phyloP scores from a whole-genome alignment of 2,888 invertebrate species.

The Polydrusus pterygomalis region DNA sequence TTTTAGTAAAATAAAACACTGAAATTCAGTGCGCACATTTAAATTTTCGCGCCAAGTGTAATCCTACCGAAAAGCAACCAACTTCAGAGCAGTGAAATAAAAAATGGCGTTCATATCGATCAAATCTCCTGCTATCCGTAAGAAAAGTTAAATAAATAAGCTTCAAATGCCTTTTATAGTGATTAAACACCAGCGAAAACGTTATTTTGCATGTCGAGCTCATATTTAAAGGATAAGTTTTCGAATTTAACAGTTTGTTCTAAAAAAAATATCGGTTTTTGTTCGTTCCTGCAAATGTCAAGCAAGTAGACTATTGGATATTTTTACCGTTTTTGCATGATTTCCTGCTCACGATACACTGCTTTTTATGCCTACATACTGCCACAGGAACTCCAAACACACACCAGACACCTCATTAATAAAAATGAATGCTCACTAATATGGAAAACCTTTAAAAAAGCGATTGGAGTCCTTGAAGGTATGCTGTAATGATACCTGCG shows the following conservation, averaged over 20 bases:
- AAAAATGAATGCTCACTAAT: conserved; percentile 9
- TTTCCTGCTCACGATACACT: conserved; percentile 27
- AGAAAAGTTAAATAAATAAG: conserved; percentile 66
- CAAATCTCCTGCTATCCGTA: conserved; percentile 68
- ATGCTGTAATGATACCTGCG: conserved; percentile 45
- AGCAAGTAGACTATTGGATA: conserved; percentile 52
- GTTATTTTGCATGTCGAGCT: conserved; percentile 60
- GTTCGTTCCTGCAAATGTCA: conserved; percentile 48
- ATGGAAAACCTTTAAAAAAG: conserved; percentile 32
- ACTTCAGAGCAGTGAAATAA: conserved; percentile 61
- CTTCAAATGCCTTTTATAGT: conserved; percentile 60
- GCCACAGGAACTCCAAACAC: background rate
- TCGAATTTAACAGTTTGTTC: conserved; percentile 41
- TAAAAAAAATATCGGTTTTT: conserved; percentile 40
- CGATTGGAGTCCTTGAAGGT: conserved; percentile 43
- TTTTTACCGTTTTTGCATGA: conserved; percentile 51
- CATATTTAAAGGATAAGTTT: conserved; percentile 34
- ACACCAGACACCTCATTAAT: conserved; percentile 5
- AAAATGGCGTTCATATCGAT: conserved; percentile 71
- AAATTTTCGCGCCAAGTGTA: conserved; percentile 31
- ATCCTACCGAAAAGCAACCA: conserved; percentile 47
- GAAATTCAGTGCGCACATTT: conserved; percentile 17
- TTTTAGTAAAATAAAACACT: conserved; percentile 4
- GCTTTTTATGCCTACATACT: conserved; percentile 26
- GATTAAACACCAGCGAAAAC: conserved; percentile 58